Percentiles rank a stretch among this genome's conserved stretches.
phyloP scores from a whole-genome alignment of 1,140 invertebrate genomes.

The Neelides sp. region DNA sequence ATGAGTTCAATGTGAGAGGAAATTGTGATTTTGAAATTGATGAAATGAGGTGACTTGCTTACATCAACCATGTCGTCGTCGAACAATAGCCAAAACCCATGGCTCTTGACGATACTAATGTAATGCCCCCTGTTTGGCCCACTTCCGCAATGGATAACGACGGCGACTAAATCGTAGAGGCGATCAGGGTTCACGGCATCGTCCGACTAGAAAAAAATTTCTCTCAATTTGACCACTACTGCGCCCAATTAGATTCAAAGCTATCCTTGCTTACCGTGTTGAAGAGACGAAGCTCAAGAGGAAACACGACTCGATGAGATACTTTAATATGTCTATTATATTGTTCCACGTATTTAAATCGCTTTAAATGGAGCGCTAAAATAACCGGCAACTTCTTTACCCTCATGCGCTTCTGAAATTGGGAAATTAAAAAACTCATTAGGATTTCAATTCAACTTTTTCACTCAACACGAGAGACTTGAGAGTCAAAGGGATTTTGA shows the following conservation, averaged over 20 bases:
- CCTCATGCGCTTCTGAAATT: conserved; percentile 77
- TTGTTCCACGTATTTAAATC: conserved; percentile 99
- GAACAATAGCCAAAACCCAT: conserved; percentile 97
- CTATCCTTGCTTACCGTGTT: conserved; percentile 68
- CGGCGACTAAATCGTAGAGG: conserved; percentile 94
- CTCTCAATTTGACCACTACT: neutral
- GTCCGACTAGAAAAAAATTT: conserved; percentile 60
- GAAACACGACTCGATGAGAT: conserved; percentile 96
- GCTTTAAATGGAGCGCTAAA: conserved; percentile 90
- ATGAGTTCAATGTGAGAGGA: neutral
- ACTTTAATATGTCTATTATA: conserved; percentile 98
- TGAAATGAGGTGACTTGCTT: conserved; percentile 40
- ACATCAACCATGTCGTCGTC: conserved; percentile 99
- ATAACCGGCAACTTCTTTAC: conserved; percentile 97
- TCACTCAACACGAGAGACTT: no score
- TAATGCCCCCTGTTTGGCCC: conserved; percentile 98
- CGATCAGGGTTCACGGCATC: conserved; percentile 95
- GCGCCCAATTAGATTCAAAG: neutral
- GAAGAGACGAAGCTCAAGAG: conserved; percentile 90
- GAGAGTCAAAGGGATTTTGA: neutral
- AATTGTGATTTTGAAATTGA: conserved; percentile 3
- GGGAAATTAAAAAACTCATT: conserved; percentile 13
- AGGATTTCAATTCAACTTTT: no score
- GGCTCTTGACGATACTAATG: conserved; percentile 98
- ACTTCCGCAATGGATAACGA: conserved; percentile 98